Evolutionary conservation across 2,888 invertebrate genomes (phyloP).

Genomic region (Tineola bisselliella): DNA sequence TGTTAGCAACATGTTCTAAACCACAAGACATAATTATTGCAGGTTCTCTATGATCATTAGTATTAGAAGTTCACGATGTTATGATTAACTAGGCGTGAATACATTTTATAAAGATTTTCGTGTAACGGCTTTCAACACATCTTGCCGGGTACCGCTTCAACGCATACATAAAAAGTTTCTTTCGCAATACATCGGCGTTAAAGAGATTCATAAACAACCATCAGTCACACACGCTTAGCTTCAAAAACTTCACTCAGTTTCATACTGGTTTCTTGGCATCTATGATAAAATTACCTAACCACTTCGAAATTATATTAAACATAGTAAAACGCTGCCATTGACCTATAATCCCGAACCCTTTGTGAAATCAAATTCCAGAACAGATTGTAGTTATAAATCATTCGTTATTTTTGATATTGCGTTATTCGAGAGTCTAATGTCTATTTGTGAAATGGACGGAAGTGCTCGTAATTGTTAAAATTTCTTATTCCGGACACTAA

Average conservation of each 20-base stretch:
- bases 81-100: slow-evolving; percentile 2
- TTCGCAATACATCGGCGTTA: slow-evolving; percentile 1
- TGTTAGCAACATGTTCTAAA: background rate
- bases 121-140: slow-evolving; percentile 7
- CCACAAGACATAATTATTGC: background rate
- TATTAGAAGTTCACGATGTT: background rate
- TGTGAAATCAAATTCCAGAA: slow-evolving; percentile 7
- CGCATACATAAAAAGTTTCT: slow-evolving; percentile 6
- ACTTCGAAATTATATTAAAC: background rate
- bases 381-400: background rate
- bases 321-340: slow-evolving; percentile 33
- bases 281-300: background rate
- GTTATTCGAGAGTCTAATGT: background rate
- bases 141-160: background rate
- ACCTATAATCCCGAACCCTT: slow-evolving; percentile 24
- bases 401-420: background rate
- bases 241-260: slow-evolving; percentile 21
- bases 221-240: slow-evolving; percentile 3
- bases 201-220: slow-evolving; percentile 4
- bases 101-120: background rate
- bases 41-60: background rate
- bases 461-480: too few relatives aligned
- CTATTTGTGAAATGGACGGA: background rate
- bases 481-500: slow-evolving; percentile 1
- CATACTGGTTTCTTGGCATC: slow-evolving; percentile 23